Evolutionary conservation across 2,888 invertebrate genomes (phyloP).

Genomic region (Pimpla rufipes): DNA sequence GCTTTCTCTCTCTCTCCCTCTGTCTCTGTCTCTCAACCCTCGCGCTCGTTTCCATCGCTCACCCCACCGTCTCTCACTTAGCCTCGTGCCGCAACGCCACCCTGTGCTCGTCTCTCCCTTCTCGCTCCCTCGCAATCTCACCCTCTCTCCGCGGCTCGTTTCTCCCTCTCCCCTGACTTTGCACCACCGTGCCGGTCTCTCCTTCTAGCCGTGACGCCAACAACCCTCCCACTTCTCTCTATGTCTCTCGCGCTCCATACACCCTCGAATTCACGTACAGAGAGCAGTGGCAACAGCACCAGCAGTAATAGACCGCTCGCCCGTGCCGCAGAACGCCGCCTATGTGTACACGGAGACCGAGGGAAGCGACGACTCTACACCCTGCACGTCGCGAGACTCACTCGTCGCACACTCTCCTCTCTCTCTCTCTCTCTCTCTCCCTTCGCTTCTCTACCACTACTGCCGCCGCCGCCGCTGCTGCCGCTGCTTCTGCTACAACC

Average conservation of each 20-base stretch:
- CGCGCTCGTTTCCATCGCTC: constrained; percentile 69
- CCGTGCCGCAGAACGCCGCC: constrained; percentile 35
- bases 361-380: constrained; percentile 31
- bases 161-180: constrained; percentile 63
- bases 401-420: constrained; percentile 5
- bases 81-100: constrained; percentile 59
- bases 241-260: constrained; percentile 56
- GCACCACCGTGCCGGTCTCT: constrained; percentile 25
- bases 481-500: constrained; percentile 19
- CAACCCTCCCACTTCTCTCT: constrained; percentile 59
- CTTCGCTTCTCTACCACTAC: constrained; percentile 31
- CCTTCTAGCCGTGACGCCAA: constrained; percentile 45
- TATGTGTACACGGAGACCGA: constrained; percentile 10
- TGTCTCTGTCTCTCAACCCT: constrained; percentile 44
- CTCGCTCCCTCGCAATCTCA: constrained; percentile 60
- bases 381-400: constrained; percentile 24
- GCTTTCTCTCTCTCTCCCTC: constrained; percentile 50
- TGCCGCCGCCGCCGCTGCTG: neutral
- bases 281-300: constrained; percentile 10
- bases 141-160: constrained; percentile 45
- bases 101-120: constrained; percentile 45
- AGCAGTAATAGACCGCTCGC: neutral
- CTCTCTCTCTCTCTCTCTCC: no score
- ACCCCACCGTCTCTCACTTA: constrained; percentile 60
- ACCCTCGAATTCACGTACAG: constrained; percentile 21